Conservation (phyloP, 2,888 invertebrate species). For the Troides oblongomaculatus region DNA sequence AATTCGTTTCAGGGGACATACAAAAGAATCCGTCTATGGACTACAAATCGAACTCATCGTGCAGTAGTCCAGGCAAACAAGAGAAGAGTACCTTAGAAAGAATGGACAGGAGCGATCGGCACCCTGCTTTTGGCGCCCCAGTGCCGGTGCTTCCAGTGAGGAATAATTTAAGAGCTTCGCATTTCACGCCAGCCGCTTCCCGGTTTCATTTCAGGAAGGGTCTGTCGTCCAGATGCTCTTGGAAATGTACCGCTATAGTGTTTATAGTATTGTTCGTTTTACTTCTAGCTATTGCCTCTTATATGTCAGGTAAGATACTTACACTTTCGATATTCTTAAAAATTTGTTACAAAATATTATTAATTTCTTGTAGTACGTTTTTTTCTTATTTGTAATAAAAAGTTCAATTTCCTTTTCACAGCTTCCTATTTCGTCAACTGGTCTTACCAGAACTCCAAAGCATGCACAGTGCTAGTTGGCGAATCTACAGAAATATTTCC, state of each 20-base stretch:
- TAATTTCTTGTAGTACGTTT: not conserved
- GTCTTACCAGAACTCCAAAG: constrained; percentile 90
- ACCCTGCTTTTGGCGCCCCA: constrained; percentile 83
- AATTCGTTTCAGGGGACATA: constrained; percentile 85
- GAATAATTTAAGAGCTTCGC: constrained; percentile 85
- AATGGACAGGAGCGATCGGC: constrained; percentile 81
- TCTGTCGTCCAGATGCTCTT: constrained; percentile 91
- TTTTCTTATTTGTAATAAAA: not conserved
- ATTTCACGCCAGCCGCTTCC: constrained; percentile 85
- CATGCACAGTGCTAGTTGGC: constrained; percentile 91
- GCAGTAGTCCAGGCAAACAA: constrained; percentile 88
- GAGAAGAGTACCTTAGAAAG: constrained; percentile 78
- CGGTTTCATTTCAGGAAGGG: constrained; percentile 94
- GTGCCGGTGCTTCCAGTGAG: constrained; percentile 89
- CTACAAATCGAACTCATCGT: constrained; percentile 92
- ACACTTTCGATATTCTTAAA: not conserved
- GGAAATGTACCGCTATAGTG: constrained; percentile 94
- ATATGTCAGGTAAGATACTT: constrained; percentile 89
- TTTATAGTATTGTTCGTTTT: constrained; percentile 91
- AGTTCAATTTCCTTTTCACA: constrained; percentile 55
- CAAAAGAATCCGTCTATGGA: constrained; percentile 93
- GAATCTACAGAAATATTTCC: constrained; percentile 85
- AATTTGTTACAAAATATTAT: not conserved
- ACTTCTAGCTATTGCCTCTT: constrained; percentile 90
- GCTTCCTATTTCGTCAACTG: constrained; percentile 91